Base-by-base conservation (phyloP, 1,140 invertebrate genomes). In the Zaprionus kolodkinae region DNA sequence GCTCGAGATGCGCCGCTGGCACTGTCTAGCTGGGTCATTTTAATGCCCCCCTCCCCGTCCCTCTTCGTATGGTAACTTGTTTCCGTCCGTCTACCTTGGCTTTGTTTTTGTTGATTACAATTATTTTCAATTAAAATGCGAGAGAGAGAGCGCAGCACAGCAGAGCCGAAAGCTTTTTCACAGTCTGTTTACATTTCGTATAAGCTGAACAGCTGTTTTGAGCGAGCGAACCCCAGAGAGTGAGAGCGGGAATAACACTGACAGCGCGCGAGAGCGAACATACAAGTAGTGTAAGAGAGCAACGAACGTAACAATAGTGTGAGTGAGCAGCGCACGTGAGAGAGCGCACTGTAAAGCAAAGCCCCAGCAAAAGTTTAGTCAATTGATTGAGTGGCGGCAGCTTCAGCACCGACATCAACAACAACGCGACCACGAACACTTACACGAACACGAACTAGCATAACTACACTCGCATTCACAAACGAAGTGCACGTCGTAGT, bases 121-220 rank as follows among this genome's bases (percentile, higher is more conserved):
- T 82, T 87, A 76, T 88, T 88, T 88, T 81, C 73, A 79, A 81
- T 81, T 73, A 72, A 52, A 72, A 72, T 79, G 73, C 63, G 63
- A 61, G 60, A 30, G 40, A 60, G 45, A 56, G 38, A 36, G 27
- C 27, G 38, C 38, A 40, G 35, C 52, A 35, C 50, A 80, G 73
- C 76, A 55, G 4, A 50, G 45, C 21, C 33, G 38, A 75, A 59
- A 88, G 77, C 77, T 78, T 87, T 43, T 79, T 75, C 78, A 81
- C 75, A 64, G 85, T 84, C 77, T 87, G 84, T 87, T 87, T 87
- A 87, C 84, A 75, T 88, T 88, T 87, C 60, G 62, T 81, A 55
- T 60, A 61, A 73, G 64, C 70, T 64, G 72, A 87, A 80, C 84
- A 87, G 84, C 84, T 87, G 84, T 84, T 87, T 83, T 59, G 13